Evolutionary conservation across 2,888 invertebrate genomes (phyloP), one percentile per base, ranked within the genome.

Genomic region (Tipula lateralis): DNA sequence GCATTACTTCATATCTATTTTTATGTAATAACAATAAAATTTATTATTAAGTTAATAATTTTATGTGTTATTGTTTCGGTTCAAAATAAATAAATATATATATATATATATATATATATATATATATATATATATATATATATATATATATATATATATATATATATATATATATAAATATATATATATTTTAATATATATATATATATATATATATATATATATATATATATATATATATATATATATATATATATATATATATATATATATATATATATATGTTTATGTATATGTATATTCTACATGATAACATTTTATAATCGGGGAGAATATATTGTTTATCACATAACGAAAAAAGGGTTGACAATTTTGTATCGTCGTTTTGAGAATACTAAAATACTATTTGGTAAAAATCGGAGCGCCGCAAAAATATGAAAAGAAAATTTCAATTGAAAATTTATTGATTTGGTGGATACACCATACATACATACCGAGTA

Each of bases 321-420:
- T 66, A 24, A 66, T 66, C 66, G 24, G 66, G 66, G 66, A 66
- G 66, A 66, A 66, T 2, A 24, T 66, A 24, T 66, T 66, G 7
- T 19, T 66, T 66, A 9, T 24, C 66, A 66, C 12, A 19, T 2
- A 7, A 19, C 9, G 24, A 24, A 82, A 82, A 82, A 82, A 82
- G 82, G 82, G 82, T 82, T 82, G 82, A 82, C 82, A 82, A 30
- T 30, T 82, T 82, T 82, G 30, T 30, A 82, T 82, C 82, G 82
- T 82, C 82, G 82, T 32, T 32, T 30, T 82, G 82, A 82, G 82
- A 82, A 82, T 82, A 66, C 66, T 66, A 66, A 66, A 66, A 66
- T 66, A 66, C n/a, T n/a, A n/a, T n/a, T 66, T 66, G 19, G 66
- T 9, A 66, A 66, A 66, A 66, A 66, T 66, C 3, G 66, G 66